phyloP scores from a whole-genome alignment of 2,113 vertebrate species.

The Silurus asotus region DNA sequence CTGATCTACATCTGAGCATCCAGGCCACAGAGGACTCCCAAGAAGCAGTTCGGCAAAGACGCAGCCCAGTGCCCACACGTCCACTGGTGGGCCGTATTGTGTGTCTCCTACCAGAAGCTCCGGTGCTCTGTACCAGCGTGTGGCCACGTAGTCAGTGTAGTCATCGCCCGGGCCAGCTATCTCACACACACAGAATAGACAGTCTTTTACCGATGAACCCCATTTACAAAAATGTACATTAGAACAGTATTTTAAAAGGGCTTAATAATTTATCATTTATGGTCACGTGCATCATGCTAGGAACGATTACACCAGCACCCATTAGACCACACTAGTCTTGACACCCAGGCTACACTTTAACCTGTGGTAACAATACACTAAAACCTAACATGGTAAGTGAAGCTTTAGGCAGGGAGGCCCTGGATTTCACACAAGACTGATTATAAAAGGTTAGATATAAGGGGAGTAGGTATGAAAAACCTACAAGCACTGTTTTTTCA shows the following conservation, averaged over 20 bases:
- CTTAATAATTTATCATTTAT: neutral
- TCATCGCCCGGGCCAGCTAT: constrained; percentile 88
- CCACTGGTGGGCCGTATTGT: constrained; percentile 90
- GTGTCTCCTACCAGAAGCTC: constrained; percentile 95
- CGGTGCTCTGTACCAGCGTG: constrained; percentile 92
- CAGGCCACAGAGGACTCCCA: constrained; percentile 89
- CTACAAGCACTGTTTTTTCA: neutral
- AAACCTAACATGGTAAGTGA: constrained; percentile 65
- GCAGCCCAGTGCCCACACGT: constrained; percentile 94
- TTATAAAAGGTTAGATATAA: constrained; percentile 34
- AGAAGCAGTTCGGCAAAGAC: constrained; percentile 91
- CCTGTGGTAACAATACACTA: constrained; percentile 64
- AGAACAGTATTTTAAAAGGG: neutral
- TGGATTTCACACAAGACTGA: constrained; percentile 49
- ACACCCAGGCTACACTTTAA: constrained; percentile 59
- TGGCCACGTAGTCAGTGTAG: constrained; percentile 97
- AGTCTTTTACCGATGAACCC: neutral
- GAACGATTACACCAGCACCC: constrained; percentile 63
- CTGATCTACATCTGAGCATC: constrained; percentile 91
- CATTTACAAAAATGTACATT: neutral
- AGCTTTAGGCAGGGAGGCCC: constrained; percentile 44
- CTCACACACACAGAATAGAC: constrained; percentile 41
- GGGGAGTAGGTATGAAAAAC: neutral
- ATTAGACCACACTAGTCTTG: constrained; percentile 13
- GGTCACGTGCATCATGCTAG: constrained; percentile 8